Base-by-base conservation (phyloP, 2,797 vertebrate genomes). In the Parauchenoglanis punctatus region DNA sequence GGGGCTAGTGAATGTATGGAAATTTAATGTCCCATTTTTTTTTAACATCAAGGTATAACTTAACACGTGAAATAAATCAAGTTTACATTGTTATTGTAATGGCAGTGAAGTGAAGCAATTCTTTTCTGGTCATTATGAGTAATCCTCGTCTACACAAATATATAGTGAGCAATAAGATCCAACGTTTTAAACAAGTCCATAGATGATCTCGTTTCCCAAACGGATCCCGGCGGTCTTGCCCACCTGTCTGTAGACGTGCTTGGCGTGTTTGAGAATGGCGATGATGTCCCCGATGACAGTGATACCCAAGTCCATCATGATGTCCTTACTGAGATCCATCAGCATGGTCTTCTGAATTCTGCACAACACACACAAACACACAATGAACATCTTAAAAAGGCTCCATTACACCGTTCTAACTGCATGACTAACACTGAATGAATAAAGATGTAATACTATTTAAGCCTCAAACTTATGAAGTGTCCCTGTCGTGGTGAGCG, bases 271-370 rank as follows among this genome's bases (percentile, higher is more conserved):
- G 81, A 99, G 97, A 92, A 99, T 98, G 89, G 97, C 97, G 5
- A 99, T 99, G 90, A 99, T 96, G 91, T 99, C 98, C 0, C 98
- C 98, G n/a, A 99, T 96, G 52, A 98, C 96, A 0, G 97, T 97
- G 89, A 99, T 97, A 0, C 98, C 98, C 77, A 99, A 92, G 91
- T 99, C 98, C 63, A 98, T 97, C 96, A 99, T 98, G 91, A 99
- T 97, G 90, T 99, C 98, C 92, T 98, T 98, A 92, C 96, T 99
- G 84, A 99, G 96, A 90, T 99, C 98, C 96, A 98, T 95, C 54
- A 99, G 92, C 98, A 99, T 99, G 93, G 95, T 97, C 92, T 98
- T 99, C 92, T 97, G 96, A 92, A 99, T 98, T 94, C 98, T 99
- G 91, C 0, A 65, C 13, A 4, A 52, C 8, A 81, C 17, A 63